Evolutionary conservation across 2,113 vertebrate species (phyloP).

Genomic region (Pristiophorus japonicus): DNA sequence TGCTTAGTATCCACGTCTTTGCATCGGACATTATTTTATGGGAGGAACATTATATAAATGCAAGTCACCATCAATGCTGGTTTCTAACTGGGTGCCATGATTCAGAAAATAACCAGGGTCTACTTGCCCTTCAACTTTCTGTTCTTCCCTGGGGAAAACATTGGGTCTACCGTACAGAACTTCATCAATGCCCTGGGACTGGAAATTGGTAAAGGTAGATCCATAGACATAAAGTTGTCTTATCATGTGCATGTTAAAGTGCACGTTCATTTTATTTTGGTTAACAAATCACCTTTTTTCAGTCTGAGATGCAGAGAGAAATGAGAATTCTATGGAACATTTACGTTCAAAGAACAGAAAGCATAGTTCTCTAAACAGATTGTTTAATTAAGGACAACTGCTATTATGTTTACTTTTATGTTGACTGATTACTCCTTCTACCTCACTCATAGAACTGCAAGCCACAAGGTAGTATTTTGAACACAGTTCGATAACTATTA

Average conservation of each 20-base stretch:
- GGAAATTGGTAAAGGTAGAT: neutral
- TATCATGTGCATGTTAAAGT: neutral
- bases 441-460: neutral
- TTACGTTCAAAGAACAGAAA: neutral
- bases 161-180: neutral
- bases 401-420: neutral
- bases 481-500: neutral
- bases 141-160: neutral
- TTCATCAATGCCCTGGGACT: neutral
- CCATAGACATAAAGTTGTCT: neutral
- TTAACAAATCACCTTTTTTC: neutral
- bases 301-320: neutral
- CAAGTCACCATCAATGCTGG: neutral
- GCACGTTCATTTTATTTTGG: neutral
- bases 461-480: neutral
- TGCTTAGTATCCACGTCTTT: neutral
- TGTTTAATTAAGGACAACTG: neutral
- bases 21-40: neutral
- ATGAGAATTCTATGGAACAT: neutral
- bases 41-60: neutral
- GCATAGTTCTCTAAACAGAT: neutral
- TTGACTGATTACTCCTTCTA: neutral
- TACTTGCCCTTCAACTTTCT: neutral
- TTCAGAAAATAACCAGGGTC: neutral
- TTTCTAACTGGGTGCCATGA: neutral